Conservation (phyloP, 2,113 vertebrate genomes). For the Chroicocephalus ridibundus region DNA sequence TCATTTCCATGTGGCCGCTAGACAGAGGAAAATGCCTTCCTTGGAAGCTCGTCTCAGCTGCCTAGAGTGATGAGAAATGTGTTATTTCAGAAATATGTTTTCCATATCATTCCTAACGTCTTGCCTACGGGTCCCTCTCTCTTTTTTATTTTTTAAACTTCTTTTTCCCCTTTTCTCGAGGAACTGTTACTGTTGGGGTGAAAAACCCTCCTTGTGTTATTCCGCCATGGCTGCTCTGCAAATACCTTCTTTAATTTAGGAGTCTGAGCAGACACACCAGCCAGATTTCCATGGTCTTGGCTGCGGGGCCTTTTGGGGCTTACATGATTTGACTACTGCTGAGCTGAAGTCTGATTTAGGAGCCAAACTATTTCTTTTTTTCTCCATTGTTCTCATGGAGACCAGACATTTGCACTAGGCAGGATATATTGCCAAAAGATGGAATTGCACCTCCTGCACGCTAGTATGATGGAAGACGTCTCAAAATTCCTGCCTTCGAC, state of each 20-base stretch:
- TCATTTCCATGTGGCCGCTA: background rate
- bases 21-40: background rate
- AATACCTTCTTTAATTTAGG: background rate
- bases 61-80: background rate
- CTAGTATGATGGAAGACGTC: background rate
- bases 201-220: background rate
- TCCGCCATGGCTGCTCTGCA: background rate
- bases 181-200: background rate
- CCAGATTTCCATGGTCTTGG: conserved; percentile 31
- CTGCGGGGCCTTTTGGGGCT: conserved; percentile 10
- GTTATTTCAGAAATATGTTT: background rate
- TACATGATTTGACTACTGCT: conserved; percentile 42
- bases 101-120: background rate
- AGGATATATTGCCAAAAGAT: background rate
- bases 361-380: conserved; percentile 29
- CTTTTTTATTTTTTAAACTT: background rate
- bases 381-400: background rate
- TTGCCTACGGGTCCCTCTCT: background rate
- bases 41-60: background rate
- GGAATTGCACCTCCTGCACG: background rate
- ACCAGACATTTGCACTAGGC: conserved; percentile 15
- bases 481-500: background rate
- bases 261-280: background rate
- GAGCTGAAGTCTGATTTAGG: conserved; percentile 39
- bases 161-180: background rate